phyloP scores from a whole-genome alignment of 2,113 vertebrate genomes.

The Phyllostomus discolor region DNA sequence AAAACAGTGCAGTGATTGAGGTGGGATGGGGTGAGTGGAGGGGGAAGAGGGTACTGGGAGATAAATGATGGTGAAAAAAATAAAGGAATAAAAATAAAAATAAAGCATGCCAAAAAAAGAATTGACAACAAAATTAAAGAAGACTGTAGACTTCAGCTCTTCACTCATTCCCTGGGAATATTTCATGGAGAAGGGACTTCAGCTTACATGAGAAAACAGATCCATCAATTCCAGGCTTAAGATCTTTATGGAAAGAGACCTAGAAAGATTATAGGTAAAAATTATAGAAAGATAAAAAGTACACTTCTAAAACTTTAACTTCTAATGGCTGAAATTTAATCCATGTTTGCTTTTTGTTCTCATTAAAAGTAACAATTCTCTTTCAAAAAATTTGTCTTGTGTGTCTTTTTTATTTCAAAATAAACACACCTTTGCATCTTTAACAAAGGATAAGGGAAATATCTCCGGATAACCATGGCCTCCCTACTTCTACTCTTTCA shows the following conservation, averaged over 20 bases:
- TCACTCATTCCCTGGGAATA: background rate
- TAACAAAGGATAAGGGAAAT: background rate
- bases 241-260: background rate
- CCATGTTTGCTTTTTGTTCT: background rate
- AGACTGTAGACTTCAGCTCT: background rate
- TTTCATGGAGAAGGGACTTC: background rate
- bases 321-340: background rate
- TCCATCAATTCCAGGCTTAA: background rate
- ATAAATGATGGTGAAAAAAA: too few relatives aligned
- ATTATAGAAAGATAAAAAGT: too few relatives aligned
- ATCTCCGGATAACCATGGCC: background rate
- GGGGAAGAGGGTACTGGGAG: too few relatives aligned
- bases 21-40: too few relatives aligned
- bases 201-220: background rate
- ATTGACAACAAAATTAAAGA: too few relatives aligned
- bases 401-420: background rate
- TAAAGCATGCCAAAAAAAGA: too few relatives aligned
- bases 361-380: background rate
- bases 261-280: background rate
- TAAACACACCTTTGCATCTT: background rate
- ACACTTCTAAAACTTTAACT: background rate
- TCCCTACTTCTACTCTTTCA: background rate
- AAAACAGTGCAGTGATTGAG: too few relatives aligned
- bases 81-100: too few relatives aligned
- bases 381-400: background rate